Percentiles rank a stretch among this genome's conserved stretches.
phyloP scores from a whole-genome alignment of 2,113 vertebrate genomes.

The Cyprinus carpio region DNA sequence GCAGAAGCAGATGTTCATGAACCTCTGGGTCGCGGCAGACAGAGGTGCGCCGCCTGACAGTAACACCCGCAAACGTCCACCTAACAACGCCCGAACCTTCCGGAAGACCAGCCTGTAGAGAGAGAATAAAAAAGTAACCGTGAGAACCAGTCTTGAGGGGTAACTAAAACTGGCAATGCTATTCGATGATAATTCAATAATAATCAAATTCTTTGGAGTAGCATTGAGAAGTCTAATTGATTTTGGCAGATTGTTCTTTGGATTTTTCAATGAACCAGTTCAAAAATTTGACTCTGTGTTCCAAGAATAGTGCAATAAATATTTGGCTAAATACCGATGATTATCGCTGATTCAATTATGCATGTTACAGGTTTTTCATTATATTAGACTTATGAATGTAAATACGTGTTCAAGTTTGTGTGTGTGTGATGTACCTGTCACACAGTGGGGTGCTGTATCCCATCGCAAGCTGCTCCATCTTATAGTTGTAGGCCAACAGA shows the following conservation, averaged over 20 bases:
- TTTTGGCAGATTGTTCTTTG: not conserved
- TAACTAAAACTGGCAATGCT: not conserved
- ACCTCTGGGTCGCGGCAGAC: slow-evolving; percentile 89
- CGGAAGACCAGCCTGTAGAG: slow-evolving; percentile 85
- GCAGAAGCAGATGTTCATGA: slow-evolving; percentile 98
- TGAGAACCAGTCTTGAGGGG: not conserved
- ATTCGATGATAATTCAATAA: not conserved
- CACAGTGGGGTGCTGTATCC: slow-evolving; percentile 88
- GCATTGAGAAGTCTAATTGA: not conserved
- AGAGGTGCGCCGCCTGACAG: slow-evolving; percentile 92
- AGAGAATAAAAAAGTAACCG: not conserved
- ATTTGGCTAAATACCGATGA: not conserved
- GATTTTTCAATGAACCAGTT: not conserved
- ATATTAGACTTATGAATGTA: not conserved
- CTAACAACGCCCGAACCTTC: slow-evolving; percentile 87
- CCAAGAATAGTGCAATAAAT: not conserved
- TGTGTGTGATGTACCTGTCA: slow-evolving; percentile 77
- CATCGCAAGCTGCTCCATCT: slow-evolving; percentile 91
- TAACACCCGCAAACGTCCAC: slow-evolving; percentile 85
- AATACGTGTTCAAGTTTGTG: not conserved
- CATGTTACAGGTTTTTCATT: not conserved
- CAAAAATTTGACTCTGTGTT: not conserved
- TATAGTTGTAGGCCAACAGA: slow-evolving; percentile 93
- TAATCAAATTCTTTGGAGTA: not conserved
- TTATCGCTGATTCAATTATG: not conserved